Percentiles rank a stretch among this genome's conserved stretches.
phyloP scores from a whole-genome alignment of 2,113 vertebrate genomes.

The Ptyas mucosa region DNA sequence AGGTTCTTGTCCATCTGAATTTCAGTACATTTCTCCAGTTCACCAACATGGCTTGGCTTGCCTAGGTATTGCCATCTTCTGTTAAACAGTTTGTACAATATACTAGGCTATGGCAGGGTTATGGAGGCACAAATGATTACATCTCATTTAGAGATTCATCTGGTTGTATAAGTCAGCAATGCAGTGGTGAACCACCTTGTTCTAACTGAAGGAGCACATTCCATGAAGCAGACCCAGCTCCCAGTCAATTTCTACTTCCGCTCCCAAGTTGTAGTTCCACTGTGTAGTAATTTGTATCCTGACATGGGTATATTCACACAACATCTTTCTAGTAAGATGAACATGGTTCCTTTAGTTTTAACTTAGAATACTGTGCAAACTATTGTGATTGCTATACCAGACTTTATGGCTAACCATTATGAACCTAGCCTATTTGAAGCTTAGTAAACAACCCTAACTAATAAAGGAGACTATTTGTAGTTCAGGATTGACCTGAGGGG shows the following conservation, averaged over 20 bases:
- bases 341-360: background rate
- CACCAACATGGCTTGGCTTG: background rate
- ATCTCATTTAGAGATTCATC: background rate
- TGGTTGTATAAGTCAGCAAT: background rate
- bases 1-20: background rate
- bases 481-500: background rate
- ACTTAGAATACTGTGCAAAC: background rate
- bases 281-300: background rate
- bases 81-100: background rate
- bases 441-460: background rate
- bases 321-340: background rate
- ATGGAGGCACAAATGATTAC: background rate
- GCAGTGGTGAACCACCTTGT: background rate
- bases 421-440: background rate
- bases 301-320: background rate
- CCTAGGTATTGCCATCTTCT: background rate
- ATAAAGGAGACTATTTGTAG: background rate
- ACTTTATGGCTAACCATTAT: background rate
- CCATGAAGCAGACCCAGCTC: background rate
- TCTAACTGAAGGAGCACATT: background rate
- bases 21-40: background rate
- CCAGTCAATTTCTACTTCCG: background rate
- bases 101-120: background rate
- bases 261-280: background rate
- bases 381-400: background rate